Evolutionary conservation across 2,113 vertebrate species (phyloP).

Genomic region (Grus americana): DNA sequence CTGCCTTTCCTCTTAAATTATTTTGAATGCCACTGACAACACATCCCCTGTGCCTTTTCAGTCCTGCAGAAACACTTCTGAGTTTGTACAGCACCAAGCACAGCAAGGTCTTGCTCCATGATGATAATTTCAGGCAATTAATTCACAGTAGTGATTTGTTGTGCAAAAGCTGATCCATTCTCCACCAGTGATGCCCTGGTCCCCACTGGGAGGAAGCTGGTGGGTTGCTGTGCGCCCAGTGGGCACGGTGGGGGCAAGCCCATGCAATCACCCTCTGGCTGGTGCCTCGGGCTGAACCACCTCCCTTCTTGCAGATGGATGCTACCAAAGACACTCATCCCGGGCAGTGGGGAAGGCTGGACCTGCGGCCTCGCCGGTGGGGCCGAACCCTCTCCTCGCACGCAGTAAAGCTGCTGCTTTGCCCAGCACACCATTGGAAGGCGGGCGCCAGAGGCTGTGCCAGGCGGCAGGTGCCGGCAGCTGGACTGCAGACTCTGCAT

Average conservation of each 20-base stretch:
- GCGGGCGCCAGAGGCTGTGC: rapidly evolving
- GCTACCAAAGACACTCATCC: not conserved
- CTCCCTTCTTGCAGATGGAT: not conserved
- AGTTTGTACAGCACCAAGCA: not conserved
- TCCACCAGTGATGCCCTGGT: not conserved
- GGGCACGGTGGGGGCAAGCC: rapidly evolving
- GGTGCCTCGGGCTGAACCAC: not conserved
- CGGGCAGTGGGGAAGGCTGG: rapidly evolving
- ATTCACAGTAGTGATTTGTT: not conserved
- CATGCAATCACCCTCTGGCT: rapidly evolving
- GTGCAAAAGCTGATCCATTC: not conserved
- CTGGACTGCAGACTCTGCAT: not conserved
- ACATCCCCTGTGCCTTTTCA: not conserved
- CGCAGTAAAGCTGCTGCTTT: not conserved
- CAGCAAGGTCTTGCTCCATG: not conserved
- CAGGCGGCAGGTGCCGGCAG: not conserved
- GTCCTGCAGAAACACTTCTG: not conserved
- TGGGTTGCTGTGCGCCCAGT: rapidly evolving
- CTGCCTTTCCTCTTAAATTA: not conserved
- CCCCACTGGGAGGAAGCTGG: not conserved
- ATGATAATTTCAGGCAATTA: not conserved
- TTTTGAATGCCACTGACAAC: not conserved
- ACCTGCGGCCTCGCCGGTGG: not conserved
- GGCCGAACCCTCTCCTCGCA: rapidly evolving
- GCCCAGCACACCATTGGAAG: rapidly evolving